These are phyloP conservation scores for Gila orcuttii DNA, from an alignment of 2,113 vertebrate genomes.

Conservation along the genomic window DNA sequence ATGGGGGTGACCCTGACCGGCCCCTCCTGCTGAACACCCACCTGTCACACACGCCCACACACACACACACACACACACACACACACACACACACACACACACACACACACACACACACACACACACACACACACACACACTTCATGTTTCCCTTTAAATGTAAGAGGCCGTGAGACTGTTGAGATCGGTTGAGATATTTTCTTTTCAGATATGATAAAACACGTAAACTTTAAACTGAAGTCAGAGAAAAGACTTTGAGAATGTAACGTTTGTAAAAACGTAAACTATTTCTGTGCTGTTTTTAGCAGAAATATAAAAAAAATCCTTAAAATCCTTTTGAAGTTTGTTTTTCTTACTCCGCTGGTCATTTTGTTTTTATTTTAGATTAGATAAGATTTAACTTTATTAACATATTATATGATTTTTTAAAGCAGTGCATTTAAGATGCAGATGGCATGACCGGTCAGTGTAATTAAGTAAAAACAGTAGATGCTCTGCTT, in stretches of 20 bases:
- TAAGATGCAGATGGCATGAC: no score
- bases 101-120: slow-evolving; percentile 58
- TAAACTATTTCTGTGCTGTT: not conserved
- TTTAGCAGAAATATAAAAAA: not conserved
- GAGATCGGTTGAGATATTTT: not conserved
- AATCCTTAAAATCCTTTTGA: no score
- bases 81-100: slow-evolving; percentile 48
- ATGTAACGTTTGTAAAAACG: no score
- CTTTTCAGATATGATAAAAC: not conserved
- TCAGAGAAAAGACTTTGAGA: not conserved
- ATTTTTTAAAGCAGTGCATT: no score
- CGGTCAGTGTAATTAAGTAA: no score
- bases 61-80: slow-evolving; percentile 56
- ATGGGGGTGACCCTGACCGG: slow-evolving; percentile 78
- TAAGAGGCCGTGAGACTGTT: not conserved
- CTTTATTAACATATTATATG: no score
- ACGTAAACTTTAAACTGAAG: not conserved
- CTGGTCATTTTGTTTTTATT: no score
- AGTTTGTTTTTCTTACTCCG: no score
- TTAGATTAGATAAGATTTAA: no score
- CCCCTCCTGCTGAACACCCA: slow-evolving; percentile 80
- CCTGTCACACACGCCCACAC: slow-evolving; percentile 71
- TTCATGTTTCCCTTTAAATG: not conserved
- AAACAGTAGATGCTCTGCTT: no score
- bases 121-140: slow-evolving; percentile 50